Base-by-base conservation (phyloP, 2,888 invertebrate genomes). In the Rhaphigaster nebulosa region DNA sequence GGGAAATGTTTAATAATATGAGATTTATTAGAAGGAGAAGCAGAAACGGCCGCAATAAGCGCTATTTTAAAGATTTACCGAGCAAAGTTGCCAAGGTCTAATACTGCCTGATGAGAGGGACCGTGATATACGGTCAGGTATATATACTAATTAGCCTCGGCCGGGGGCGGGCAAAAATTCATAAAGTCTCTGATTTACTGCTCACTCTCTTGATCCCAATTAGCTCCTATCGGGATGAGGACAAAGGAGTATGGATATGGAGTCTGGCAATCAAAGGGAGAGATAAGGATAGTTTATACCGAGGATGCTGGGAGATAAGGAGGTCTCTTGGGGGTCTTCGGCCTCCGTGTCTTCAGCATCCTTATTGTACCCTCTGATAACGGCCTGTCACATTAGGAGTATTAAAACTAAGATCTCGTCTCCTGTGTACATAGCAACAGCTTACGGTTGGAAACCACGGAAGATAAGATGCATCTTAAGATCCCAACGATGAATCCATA, bases 41-140 rank as follows among this genome's bases (percentile, higher is more conserved):
- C 84, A 84, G 84, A 84, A 45, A 50, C 41, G 84, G 84, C 15
- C n/a, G 84, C 45, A 50, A 84, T 84, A 84, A 84, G n/a, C 84
- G 41, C 84, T 50, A 84, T 84, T 84, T 50, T 50, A 45, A 84
- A 84, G 84, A 84, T 84, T 84, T 84, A 84, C 84, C 26, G 45
- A 84, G 84, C 45, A 50, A 50, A 84, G 84, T 84, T 84, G 45
- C 45, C 84, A 84, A 45, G 84, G n/a, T 34, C 84, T 84, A 84
- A 84, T 84, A 50, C 84, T 50, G n/a, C 26, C 84, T 84, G 84
- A 84, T 84, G 84, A 84, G 84, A 84, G 84, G 45, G 45, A 84
- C 45, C 84, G 45, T 84, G 84, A 84, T 84, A 84, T 84, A 84
- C 84, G 84, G 41, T 50, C 45, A 84, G 84, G 84, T 84, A 84